phyloP scores from a whole-genome alignment of 2,797 vertebrate genomes.

The Pseudopleuronectes americanus region DNA sequence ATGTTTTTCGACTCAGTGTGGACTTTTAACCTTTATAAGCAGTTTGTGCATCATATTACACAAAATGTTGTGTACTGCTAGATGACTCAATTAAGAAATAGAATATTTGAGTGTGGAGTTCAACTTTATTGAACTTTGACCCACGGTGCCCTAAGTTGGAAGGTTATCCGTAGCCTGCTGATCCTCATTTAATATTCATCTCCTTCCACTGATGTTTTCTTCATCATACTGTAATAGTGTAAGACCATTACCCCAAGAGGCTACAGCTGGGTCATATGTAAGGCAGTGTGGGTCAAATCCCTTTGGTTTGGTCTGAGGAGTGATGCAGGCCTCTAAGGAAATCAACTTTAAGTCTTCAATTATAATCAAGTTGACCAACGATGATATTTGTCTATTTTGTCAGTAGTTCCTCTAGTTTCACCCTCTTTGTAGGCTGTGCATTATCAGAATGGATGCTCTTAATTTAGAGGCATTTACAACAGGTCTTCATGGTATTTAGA shows the following conservation, averaged over 20 bases:
- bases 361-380: conserved; percentile 84
- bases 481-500: conserved; percentile 16
- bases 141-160: conserved; percentile 10
- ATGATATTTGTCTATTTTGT: conserved; percentile 48
- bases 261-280: not conserved
- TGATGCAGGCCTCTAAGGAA: too few species aligned
- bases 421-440: conserved; percentile 41
- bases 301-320: too few species aligned
- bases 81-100: too few species aligned
- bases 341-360: conserved; percentile 68
- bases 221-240: conserved; percentile 28
- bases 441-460: not conserved
- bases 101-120: not conserved
- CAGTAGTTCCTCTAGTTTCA: conserved; percentile 73
- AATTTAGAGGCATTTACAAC: conserved; percentile 25
- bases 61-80: too few species aligned
- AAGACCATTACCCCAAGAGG: conserved; percentile 14
- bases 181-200: conserved; percentile 5
- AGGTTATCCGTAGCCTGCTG: conserved; percentile 4
- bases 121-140: too few species aligned
- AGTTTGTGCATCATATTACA: too few species aligned
- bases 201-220: conserved; percentile 14
- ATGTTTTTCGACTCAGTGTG: too few species aligned
- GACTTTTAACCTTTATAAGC: too few species aligned
- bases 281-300: conserved; percentile 1